These are phyloP conservation scores for Percina caprodes DNA, from an alignment of 2,113 vertebrate species.

Conservation along the genomic window DNA sequence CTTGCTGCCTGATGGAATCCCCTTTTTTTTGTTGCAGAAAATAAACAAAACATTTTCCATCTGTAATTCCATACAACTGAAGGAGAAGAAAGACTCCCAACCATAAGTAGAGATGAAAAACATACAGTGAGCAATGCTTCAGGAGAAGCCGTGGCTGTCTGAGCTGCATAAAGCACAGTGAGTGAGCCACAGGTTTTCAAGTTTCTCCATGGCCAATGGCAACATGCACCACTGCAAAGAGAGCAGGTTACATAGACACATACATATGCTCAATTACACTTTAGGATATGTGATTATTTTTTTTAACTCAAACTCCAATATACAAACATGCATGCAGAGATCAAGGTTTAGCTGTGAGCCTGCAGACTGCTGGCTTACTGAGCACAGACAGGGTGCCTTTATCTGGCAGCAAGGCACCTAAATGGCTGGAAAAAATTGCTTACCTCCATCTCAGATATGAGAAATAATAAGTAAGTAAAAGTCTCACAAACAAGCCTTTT, in stretches of 20 bases:
- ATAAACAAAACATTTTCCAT: conserved; percentile 64
- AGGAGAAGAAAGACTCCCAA: conserved; percentile 51
- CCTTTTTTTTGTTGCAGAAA: conserved; percentile 44
- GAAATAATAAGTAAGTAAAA: conserved; percentile 42
- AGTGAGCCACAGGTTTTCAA: conserved; percentile 43
- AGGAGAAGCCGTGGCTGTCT: conserved; percentile 50
- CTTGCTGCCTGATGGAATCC: conserved; percentile 30
- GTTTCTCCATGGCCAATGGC: conserved; percentile 47
- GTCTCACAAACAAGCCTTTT: conserved; percentile 27
- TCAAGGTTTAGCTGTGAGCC: conserved; percentile 48
- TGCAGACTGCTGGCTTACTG: conserved; percentile 20
- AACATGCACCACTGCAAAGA: conserved; percentile 30
- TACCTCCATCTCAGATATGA: conserved; percentile 29
- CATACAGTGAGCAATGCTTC: conserved; percentile 39
- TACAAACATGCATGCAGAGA: background rate
- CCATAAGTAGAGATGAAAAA: conserved; percentile 52
- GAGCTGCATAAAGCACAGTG: conserved; percentile 56
- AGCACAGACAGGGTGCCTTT: conserved; percentile 28
- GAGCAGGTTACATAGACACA: conserved; percentile 12
- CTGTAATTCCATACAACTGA: conserved; percentile 51
- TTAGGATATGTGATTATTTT: background rate
- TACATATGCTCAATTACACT: conserved; percentile 7
- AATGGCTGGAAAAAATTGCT: conserved; percentile 33
- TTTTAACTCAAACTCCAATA: background rate
- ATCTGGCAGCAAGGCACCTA: conserved; percentile 23